Conservation (phyloP, 1,140 invertebrate genomes). For the Copidosoma floridanum region DNA sequence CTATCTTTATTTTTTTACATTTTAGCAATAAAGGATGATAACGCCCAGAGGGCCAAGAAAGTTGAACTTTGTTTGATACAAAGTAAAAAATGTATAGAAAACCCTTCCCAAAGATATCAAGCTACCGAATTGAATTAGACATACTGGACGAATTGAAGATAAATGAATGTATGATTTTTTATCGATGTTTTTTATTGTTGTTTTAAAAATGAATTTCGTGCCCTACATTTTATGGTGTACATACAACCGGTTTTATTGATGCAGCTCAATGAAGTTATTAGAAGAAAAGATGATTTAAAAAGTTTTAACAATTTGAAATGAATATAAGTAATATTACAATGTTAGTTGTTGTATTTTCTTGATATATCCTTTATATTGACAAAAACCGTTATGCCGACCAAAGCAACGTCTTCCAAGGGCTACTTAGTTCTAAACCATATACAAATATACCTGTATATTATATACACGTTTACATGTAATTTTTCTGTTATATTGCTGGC, state of each 20-base stretch:
- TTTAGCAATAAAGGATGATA: slow-evolving; percentile 37
- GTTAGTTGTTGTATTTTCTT: background rate
- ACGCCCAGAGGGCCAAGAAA: slow-evolving; percentile 46
- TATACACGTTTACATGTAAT: background rate
- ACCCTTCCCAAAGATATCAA: slow-evolving; percentile 52
- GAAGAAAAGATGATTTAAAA: too few species aligned
- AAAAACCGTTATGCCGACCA: too few species aligned
- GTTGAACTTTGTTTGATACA: slow-evolving; percentile 74
- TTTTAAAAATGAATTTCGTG: too few species aligned
- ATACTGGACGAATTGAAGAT: too few species aligned
- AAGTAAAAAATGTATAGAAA: slow-evolving; percentile 70
- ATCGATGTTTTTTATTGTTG: too few species aligned
- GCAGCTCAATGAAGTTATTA: slow-evolving; percentile 10
- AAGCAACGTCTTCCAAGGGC: too few species aligned
- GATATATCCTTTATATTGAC: background rate
- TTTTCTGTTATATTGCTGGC: too few species aligned
- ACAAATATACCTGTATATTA: background rate
- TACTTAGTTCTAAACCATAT: too few species aligned
- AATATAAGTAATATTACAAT: background rate
- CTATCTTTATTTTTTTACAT: background rate
- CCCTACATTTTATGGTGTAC: too few species aligned
- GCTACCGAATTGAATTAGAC: slow-evolving; percentile 32
- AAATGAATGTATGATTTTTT: too few species aligned
- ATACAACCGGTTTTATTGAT: too few species aligned
- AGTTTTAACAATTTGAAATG: too few species aligned